Percentiles rank a stretch among this genome's conserved stretches.
These are phyloP conservation scores for Zaprionus lineosus DNA, from an alignment of 2,888 invertebrate genomes.

Conservation along the genomic window DNA sequence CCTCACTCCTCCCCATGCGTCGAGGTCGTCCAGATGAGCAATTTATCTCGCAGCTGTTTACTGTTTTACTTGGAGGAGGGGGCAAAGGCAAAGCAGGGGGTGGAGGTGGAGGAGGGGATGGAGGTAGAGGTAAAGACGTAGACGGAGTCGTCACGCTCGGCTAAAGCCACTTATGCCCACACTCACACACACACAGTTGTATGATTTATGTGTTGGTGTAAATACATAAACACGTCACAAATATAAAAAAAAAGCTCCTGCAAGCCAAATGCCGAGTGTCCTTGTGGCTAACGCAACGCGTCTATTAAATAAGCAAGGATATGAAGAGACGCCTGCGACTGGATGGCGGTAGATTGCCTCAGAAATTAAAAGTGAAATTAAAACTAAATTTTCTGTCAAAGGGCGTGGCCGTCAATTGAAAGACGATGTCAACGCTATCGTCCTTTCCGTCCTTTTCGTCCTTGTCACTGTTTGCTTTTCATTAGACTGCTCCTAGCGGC, in stretches of 20 bases:
- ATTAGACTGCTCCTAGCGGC: too few species aligned
- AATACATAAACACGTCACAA: constrained; percentile 73
- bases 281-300: constrained; percentile 57
- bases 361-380: constrained; percentile 67
- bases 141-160: constrained; percentile 57
- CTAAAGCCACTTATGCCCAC: constrained; percentile 73
- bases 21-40: constrained; percentile 77
- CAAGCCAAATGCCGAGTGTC: constrained; percentile 47
- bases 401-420: constrained; percentile 67
- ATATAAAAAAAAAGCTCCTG: constrained; percentile 35
- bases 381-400: constrained; percentile 57
- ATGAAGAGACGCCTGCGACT: constrained; percentile 12
- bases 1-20: too few species aligned
- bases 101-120: too few species aligned
- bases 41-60: constrained; percentile 79
- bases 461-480: constrained; percentile 57
- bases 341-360: constrained; percentile 4
- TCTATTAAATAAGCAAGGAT: constrained; percentile 65
- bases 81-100: background rate
- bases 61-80: constrained; percentile 60
- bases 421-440: constrained; percentile 12
- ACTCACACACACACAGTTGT: constrained; percentile 30
- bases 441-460: constrained; percentile 17
- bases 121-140: too few species aligned
- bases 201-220: constrained; percentile 69